Evolutionary conservation across 1,140 invertebrate species (phyloP), one percentile per base, ranked within the genome.

Genomic region (Drosophila hydei): DNA sequence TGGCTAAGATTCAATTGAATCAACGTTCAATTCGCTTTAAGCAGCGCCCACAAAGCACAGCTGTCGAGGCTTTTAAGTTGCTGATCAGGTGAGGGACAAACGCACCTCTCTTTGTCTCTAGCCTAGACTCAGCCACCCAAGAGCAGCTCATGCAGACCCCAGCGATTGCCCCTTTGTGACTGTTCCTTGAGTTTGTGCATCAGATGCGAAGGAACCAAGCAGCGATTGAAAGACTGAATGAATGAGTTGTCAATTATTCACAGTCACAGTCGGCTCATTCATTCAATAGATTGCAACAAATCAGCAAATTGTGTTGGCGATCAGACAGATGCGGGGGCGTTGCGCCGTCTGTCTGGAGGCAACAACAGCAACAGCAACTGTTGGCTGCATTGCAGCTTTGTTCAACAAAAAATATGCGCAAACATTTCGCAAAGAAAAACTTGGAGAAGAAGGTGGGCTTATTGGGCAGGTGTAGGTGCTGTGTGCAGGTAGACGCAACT

Each of bases 161-260:
- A n/a, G n/a, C n/a, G n/a, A n/a, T n/a, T n/a, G n/a, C n/a, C n/a
- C n/a, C n/a, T n/a, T 23, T 4, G 21, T 3, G 21, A 23, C 4
- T 23, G 21, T 23, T 4, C 4, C 45, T 52, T 61, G 47, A 43
- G 33, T 36, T 23, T 23, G 2, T 23, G 30, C 36, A n/a, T n/a
- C n/a, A n/a, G n/a, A n/a, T n/a, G n/a, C n/a, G n/a, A n/a, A n/a
- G n/a, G 40, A 40, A 48, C 23, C 38, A 43, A 63, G 14, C 23
- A 68, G 23, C 62, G 65, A 55, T 9, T 79, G 40, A 55, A 7
- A 43, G 52, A 65, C 5, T 58, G n/a, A 72, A 8, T 56, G 18
- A 72, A 4, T 59, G 52, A 72, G 4, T 54, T 54, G 70, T 84
- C 67, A 84, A 83, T 83, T 83, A 83, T 83, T 78, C 79, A 75